Percentiles rank a stretch among this genome's conserved stretches.
These are phyloP conservation scores for Lepidocyrtinus sp. DNA, from an alignment of 2,888 invertebrate genomes.

Conservation along the genomic window DNA sequence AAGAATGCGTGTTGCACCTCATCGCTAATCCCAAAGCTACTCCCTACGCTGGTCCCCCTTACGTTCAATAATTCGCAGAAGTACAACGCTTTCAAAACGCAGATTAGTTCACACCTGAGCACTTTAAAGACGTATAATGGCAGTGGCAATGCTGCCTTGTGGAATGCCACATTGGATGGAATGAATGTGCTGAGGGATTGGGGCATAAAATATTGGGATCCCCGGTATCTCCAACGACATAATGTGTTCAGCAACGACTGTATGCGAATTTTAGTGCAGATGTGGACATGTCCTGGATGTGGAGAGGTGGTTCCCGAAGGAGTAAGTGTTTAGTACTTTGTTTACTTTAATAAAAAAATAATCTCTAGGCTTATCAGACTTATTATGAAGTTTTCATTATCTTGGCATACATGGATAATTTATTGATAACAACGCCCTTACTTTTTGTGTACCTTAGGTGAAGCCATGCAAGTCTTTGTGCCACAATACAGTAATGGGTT, in stretches of 20 bases:
- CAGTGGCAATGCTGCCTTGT: constrained; percentile 1
- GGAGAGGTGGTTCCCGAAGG: constrained; percentile 16
- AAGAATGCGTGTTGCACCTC: constrained; percentile 11
- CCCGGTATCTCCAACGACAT: background rate
- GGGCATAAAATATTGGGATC: constrained; percentile 45
- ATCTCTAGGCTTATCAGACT: too few relatives aligned
- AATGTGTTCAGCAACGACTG: constrained; percentile 36
- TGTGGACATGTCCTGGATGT: background rate
- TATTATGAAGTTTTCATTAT: too few relatives aligned
- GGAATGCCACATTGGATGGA: constrained; percentile 41
- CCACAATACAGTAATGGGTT: constrained; percentile 38
- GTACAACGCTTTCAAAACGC: constrained; percentile 17
- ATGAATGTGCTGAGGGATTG: constrained; percentile 29
- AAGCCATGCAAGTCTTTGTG: constrained; percentile 40
- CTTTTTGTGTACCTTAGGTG: background rate
- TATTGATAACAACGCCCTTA: background rate
- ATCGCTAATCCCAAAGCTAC: constrained; percentile 8
- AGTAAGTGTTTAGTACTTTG: too few relatives aligned
- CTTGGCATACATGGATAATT: background rate
- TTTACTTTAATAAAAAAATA: too few relatives aligned
- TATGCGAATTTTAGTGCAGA: constrained; percentile 8
- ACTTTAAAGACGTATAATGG: background rate
- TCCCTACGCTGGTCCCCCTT: background rate
- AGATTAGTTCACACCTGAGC: constrained; percentile 1
- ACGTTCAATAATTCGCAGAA: constrained; percentile 12